These are phyloP conservation scores for Ormyrus labotus DNA, from an alignment of 2,888 invertebrate species.

Conservation along the genomic window DNA sequence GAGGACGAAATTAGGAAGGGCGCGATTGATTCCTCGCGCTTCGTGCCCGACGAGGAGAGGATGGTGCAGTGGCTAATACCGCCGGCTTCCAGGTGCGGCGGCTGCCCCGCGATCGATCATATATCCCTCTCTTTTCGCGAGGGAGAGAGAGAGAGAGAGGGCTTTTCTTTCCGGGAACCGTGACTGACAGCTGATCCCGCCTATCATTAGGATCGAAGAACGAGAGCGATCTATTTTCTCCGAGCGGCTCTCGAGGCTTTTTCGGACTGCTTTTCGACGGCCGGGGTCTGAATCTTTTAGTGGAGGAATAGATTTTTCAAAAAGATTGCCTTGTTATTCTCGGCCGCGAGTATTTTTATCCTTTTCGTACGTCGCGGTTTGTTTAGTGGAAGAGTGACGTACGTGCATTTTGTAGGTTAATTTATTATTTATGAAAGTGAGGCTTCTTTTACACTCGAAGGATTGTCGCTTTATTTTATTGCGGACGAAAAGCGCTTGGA, in stretches of 20 bases:
- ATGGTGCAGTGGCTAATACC: too few relatives aligned
- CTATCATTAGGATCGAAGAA: conserved; percentile 12
- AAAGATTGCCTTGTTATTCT: background rate
- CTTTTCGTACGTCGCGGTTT: background rate
- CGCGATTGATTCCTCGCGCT: background rate
- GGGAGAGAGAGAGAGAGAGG: background rate
- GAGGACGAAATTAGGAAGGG: too few relatives aligned
- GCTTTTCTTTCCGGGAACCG: background rate
- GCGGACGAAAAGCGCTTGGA: too few relatives aligned
- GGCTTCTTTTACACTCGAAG: too few relatives aligned
- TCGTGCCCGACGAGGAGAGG: background rate
- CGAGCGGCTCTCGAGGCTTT: background rate
- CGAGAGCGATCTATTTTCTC: background rate
- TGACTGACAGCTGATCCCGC: conserved; percentile 24
- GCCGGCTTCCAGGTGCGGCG: conserved; percentile 13
- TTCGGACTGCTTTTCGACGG: background rate
- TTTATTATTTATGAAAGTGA: too few relatives aligned
- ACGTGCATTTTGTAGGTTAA: too few relatives aligned
- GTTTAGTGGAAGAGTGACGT: too few relatives aligned
- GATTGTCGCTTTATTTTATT: too few relatives aligned
- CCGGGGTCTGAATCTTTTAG: too few relatives aligned
- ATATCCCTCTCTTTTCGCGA: background rate
- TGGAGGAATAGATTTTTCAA: too few relatives aligned
- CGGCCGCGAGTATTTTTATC: background rate
- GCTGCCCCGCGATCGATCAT: conserved; percentile 16